These are phyloP conservation scores for Drosophila grimshawi DNA, from an alignment of 1,140 invertebrate species.

Conservation along the genomic window DNA sequence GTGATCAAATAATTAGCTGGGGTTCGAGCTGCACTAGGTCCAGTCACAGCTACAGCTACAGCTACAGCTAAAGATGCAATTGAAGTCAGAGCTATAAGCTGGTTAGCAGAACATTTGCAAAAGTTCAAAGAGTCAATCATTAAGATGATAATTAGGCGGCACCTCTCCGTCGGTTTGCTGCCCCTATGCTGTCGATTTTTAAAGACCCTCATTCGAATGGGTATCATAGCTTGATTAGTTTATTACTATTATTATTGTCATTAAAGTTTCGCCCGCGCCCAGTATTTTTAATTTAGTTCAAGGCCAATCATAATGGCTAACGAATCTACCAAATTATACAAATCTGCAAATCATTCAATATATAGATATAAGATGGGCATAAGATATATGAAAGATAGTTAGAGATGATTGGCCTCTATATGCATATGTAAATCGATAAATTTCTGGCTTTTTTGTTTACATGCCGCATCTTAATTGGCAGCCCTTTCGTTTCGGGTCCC, in stretches of 20 bases:
- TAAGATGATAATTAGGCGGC: not conserved
- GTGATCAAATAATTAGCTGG: conserved; percentile 54
- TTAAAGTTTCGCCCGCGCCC: conserved; percentile 35
- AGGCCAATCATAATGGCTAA: conserved; percentile 51
- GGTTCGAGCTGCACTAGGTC: not conserved
- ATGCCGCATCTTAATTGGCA: conserved; percentile 38
- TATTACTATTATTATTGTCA: conserved; percentile 13
- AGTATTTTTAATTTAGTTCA: conserved; percentile 67
- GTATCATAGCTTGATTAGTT: not conserved
- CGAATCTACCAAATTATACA: conserved; percentile 48
- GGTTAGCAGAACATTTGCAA: conserved; percentile 64
- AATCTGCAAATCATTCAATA: conserved; percentile 21
- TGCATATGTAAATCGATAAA: conserved; percentile 33
- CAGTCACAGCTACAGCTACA: not conserved
- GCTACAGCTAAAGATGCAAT: too few relatives aligned
- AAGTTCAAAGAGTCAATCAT: conserved; percentile 32
- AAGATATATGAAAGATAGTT: conserved; percentile 39
- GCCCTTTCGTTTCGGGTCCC: not conserved
- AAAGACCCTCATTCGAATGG: not conserved
- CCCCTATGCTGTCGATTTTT: not conserved
- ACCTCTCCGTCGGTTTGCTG: not conserved
- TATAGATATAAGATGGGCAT: conserved; percentile 1
- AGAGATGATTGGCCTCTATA: conserved; percentile 3
- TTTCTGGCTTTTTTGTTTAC: conserved; percentile 48
- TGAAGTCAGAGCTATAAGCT: not conserved